These are phyloP conservation scores for Myotis pilosus DNA, from an alignment of 2,797 vertebrate species.

Conservation along the genomic window DNA sequence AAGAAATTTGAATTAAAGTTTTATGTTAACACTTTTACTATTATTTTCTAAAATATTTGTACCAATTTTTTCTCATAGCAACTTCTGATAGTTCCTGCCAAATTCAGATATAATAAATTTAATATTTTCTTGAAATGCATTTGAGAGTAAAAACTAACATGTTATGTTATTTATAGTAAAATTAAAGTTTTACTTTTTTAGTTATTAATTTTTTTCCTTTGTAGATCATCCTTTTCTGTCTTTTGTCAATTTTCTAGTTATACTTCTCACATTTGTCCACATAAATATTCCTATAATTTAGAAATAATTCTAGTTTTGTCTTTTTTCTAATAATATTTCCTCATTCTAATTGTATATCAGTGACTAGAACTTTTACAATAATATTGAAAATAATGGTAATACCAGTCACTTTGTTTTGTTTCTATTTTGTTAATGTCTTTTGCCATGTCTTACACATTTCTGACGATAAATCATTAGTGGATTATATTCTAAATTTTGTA, in stretches of 20 bases:
- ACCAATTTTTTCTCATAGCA: neutral
- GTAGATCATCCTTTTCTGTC: neutral
- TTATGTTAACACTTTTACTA: neutral
- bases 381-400: neutral
- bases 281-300: neutral
- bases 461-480: neutral
- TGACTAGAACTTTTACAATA: neutral
- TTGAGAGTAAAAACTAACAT: neutral
- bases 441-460: neutral
- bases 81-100: neutral
- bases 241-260: neutral
- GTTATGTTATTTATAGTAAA: neutral
- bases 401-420: neutral
- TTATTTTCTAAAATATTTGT: neutral
- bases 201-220: neutral
- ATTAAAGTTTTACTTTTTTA: neutral
- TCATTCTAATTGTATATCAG: neutral
- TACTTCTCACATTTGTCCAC: neutral
- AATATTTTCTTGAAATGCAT: neutral
- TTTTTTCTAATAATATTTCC: neutral
- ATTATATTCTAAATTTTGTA: neutral
- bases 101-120: neutral
- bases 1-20: neutral
- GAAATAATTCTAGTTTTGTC: slow-evolving; percentile 5
- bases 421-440: neutral